Percentiles rank a stretch among this genome's conserved stretches.
Evolutionary conservation across 1,140 invertebrate species (phyloP).

Genomic region (Argopecten irradians): DNA sequence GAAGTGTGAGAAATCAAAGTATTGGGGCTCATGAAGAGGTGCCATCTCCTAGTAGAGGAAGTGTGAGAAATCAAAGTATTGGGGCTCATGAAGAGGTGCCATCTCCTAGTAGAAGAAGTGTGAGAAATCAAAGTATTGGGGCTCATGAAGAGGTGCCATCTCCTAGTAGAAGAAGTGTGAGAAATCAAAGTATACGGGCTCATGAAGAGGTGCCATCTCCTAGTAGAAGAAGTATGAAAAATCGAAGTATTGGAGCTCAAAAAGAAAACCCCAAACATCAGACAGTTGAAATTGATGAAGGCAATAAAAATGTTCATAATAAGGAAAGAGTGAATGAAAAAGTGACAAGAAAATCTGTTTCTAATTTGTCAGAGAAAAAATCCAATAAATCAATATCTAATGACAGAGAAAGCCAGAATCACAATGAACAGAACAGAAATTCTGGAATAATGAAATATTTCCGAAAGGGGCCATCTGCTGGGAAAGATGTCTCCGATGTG

Average conservation of each 20-base stretch:
- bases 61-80: too few species aligned
- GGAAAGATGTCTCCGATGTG: background rate
- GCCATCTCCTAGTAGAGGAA: too few species aligned
- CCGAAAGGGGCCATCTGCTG: background rate
- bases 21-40: too few species aligned
- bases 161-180: too few species aligned
- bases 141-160: too few species aligned
- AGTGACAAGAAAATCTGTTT: background rate
- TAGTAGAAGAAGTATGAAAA: background rate
- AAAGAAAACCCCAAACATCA: background rate
- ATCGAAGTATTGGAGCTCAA: background rate
- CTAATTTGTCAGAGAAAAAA: too few species aligned
- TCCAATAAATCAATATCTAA: background rate
- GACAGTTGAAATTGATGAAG: background rate
- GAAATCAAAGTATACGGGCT: background rate
- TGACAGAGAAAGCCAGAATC: background rate
- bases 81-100: too few species aligned
- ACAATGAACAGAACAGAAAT: background rate
- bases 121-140: too few species aligned
- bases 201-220: too few species aligned
- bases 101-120: too few species aligned
- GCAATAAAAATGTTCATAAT: background rate
- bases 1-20: too few species aligned
- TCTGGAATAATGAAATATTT: background rate
- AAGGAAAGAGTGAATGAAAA: background rate